Conservation (phyloP, 2,797 vertebrate species). For the Pampus argenteus region DNA sequence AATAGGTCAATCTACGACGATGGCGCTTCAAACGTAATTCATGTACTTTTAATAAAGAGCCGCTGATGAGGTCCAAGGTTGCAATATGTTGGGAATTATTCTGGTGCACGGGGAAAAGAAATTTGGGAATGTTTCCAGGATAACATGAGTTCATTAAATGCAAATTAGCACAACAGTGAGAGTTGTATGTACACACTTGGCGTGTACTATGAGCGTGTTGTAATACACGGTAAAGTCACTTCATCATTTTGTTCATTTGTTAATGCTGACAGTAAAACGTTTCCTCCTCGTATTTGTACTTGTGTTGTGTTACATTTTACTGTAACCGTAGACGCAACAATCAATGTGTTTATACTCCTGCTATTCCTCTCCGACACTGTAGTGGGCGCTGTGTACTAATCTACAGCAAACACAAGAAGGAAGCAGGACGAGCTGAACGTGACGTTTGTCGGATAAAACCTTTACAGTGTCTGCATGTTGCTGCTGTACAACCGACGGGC, state of each 20-base stretch:
- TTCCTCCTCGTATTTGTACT: too few species aligned
- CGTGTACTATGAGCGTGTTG: not conserved
- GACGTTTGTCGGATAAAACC: too few species aligned
- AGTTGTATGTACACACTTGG: not conserved
- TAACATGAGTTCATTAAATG: constrained; percentile 38
- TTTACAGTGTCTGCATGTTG: too few species aligned
- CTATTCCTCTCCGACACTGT: too few species aligned
- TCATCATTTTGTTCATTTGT: not conserved
- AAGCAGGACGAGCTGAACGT: too few species aligned
- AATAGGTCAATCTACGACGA: constrained; percentile 42
- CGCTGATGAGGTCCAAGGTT: constrained; percentile 34
- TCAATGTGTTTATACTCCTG: too few species aligned
- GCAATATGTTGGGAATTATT: constrained; percentile 22
- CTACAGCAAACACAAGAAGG: too few species aligned
- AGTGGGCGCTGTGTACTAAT: too few species aligned
- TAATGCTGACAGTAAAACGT: too few species aligned
- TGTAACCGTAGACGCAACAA: too few species aligned
- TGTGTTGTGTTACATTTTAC: too few species aligned
- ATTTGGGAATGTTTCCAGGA: constrained; percentile 25
- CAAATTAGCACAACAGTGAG: constrained; percentile 27
- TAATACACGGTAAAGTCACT: not conserved
- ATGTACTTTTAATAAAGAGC: constrained; percentile 46
- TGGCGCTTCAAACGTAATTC: constrained; percentile 34
- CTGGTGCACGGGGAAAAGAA: not conserved
- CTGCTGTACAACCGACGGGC: too few species aligned